Evolutionary conservation across 2,797 vertebrate species (phyloP), one percentile per base, ranked within the genome.

Genomic region (Falco berigora): DNA sequence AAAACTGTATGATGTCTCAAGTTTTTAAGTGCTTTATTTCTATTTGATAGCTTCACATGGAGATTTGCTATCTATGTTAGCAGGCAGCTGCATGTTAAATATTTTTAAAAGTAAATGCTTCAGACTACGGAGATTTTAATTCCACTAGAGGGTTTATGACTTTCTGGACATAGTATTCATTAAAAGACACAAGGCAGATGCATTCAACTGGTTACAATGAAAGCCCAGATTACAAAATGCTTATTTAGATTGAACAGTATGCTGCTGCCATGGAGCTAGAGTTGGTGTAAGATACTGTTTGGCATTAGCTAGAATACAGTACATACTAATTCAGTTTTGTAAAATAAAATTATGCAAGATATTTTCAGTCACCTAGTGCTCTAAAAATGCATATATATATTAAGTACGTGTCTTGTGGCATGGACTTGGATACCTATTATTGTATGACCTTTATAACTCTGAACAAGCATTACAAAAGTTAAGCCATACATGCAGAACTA

Each of bases 131-230:
- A 68, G 28, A 86, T 69, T 90, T 94, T 94, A 78, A 92, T 91
- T 96, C 64, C 64, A 91, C 32, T 75, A 81, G 49, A 90, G 47
- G 76, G 59, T 94, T 55, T 68, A 86, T 75, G 87, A 88, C 86
- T 76, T 93, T 84, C 58, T 84, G 94, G 82, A 87, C 80, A 91
- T 93, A 82, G 86, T 95, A 94, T 88, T 97, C 88, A 92, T 94
- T 95, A 95, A 74, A 64, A 87, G 61, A 84, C 73, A 78, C 69
- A 84, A 59, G 62, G 89, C 38, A 93, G 49, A 84, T 46, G n/a
- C 71, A 79, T 61, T 92, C 49, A 77, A 32, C 25, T 80, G 47
- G 40, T 80, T 92, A 92, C 87, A 95, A 91, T 62, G 49, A 93
- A 94, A 94, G 56, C 23, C 21, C 6, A 38, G 52, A 56, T 80